Conservation (phyloP, 2,888 invertebrate species). For the Nymphalis polychloros region DNA sequence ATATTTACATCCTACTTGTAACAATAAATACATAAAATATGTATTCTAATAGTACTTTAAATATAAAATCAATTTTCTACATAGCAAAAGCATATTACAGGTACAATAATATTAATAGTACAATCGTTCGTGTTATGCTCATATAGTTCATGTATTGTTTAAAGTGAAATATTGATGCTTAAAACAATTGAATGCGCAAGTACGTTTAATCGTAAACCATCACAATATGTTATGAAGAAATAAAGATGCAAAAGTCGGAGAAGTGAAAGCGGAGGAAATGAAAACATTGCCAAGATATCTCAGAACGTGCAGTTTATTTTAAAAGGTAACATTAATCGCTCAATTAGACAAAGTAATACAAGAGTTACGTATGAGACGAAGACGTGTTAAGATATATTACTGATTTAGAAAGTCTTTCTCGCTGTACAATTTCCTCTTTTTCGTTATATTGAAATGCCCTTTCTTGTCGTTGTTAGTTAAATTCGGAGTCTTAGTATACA, state of each 20-base stretch:
- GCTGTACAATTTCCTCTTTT: conserved; percentile 72
- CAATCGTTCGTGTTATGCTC: too few species aligned
- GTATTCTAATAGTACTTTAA: too few species aligned
- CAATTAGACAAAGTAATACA: conserved; percentile 31
- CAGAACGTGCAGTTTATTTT: conserved; percentile 44
- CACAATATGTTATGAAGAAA: conserved; percentile 1
- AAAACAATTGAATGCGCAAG: neutral
- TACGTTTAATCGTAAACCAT: neutral
- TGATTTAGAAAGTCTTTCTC: conserved; percentile 70
- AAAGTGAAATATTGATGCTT: too few species aligned
- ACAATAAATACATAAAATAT: too few species aligned
- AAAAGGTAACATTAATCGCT: conserved; percentile 39
- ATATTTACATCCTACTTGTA: too few species aligned
- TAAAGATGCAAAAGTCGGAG: conserved; percentile 20
- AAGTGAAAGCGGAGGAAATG: conserved; percentile 46
- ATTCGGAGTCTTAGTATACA: conserved; percentile 54
- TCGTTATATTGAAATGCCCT: conserved; percentile 67
- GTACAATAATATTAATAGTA: too few species aligned
- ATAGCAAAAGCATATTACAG: too few species aligned
- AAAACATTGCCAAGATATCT: conserved; percentile 40
- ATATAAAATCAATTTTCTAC: too few species aligned
- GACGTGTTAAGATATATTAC: conserved; percentile 43
- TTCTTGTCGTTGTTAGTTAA: conserved; percentile 57
- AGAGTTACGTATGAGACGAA: conserved; percentile 19
- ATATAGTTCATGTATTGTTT: too few species aligned